Evolutionary conservation across 2,888 invertebrate genomes (phyloP).

Genomic region (Caenorhabditis becei): DNA sequence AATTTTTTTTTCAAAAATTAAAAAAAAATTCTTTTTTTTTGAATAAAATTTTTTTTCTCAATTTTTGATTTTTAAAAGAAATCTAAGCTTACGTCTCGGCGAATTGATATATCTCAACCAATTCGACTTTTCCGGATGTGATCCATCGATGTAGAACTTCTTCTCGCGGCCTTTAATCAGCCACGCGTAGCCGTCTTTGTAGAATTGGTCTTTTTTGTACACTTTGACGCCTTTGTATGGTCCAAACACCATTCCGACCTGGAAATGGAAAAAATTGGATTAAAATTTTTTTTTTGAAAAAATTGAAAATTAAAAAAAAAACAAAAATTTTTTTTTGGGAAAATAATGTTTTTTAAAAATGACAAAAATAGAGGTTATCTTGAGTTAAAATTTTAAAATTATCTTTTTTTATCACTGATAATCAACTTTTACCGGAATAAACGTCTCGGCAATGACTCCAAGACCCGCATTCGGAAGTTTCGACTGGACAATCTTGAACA

Average conservation of each 20-base stretch:
- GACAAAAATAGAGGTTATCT: too few species aligned
- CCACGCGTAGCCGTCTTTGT: conserved; percentile 73
- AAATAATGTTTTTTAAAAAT: not conserved
- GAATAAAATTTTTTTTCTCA: not conserved
- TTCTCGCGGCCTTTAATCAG: conserved; percentile 45
- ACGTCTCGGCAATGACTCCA: conserved; percentile 68
- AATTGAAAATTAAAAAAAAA: not conserved
- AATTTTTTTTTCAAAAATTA: too few species aligned
- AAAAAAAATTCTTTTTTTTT: too few species aligned
- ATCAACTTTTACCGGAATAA: conserved; percentile 66
- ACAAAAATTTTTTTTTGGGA: not conserved
- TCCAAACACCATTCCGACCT: conserved; percentile 75
- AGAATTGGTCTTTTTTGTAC: conserved; percentile 56
- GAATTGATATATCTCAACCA: conserved; percentile 78
- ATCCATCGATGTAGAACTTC: conserved; percentile 66
- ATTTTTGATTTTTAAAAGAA: too few species aligned
- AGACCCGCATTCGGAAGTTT: conserved; percentile 71
- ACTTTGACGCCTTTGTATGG: conserved; percentile 66
- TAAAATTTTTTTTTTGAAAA: not conserved
- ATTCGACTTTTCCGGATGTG: conserved; percentile 68
- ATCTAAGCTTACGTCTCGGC: conserved; percentile 60
- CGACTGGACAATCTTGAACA: conserved; percentile 67
- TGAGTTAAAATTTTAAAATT: too few species aligned
- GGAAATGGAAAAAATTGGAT: not conserved
- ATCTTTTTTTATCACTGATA: not conserved